Base-by-base conservation (phyloP, 1,140 invertebrate species). In the Antheraea pernyi region DNA sequence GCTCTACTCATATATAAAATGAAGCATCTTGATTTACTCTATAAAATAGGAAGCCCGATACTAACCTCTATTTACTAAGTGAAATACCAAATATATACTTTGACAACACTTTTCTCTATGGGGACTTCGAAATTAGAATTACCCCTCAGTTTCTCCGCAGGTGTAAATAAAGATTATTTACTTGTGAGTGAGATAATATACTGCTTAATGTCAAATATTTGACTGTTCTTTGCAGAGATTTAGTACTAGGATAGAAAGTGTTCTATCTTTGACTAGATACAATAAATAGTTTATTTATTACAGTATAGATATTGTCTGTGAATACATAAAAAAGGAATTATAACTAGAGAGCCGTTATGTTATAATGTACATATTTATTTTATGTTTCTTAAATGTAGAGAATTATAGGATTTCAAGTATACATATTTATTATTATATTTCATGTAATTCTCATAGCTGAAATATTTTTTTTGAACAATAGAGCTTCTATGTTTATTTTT, bases 151-250 rank as follows among this genome's bases (percentile, higher is more conserved):
- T 53, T 53, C 11, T 53, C 46, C 46, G 46, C 46, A 53, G 46
- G 16, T 53, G 46, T 53, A 53, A 53, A 53, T 53, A 53, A 16
- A 53, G 46, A 53, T 53, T 53, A 53, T 16, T 53, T 53, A 53
- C 46, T 13, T 53, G 6, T 53, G 16, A n/a, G 46, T 53, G 46
- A 53, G 46, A 53, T 0, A 53, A 53, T n/a, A 42, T 42, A 42
- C 39, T 42, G 46, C 6, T 53, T 53, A 53, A 16, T 0, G 7
- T 13, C 13, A 53, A 53, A 53, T 13, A 53, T 53, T 53, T 42
- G 39, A 11, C 7, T 42, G 2, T 7, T 42, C 39, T 42, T 4
- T 16, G 16, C 16, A 53, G 11, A 53, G 46, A 53, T 53, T 53
- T 10, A 53, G 46, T n/a, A 53, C 16, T 42, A 42, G 39, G 2